Conservation (phyloP, 2,113 vertebrate species). For the Ginglymostoma cirratum region DNA sequence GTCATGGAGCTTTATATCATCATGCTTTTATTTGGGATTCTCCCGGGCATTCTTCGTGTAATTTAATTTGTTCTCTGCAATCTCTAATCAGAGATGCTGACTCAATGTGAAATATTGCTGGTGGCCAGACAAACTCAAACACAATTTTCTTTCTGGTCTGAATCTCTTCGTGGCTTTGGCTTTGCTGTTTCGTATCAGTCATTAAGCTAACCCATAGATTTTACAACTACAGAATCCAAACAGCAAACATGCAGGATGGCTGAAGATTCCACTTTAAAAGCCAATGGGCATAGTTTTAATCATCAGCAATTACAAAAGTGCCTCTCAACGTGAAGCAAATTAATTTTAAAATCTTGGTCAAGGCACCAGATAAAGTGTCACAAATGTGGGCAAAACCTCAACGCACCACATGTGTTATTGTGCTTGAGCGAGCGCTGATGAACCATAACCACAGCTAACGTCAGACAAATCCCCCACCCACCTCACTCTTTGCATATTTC, state of each 20-base stretch:
- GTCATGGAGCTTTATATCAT: neutral
- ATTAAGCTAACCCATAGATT: neutral
- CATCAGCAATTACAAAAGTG: neutral
- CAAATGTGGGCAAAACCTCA: neutral
- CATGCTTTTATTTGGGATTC: neutral
- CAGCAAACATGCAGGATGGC: neutral
- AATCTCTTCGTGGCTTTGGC: neutral
- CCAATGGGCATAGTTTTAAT: neutral
- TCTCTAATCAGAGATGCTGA: neutral
- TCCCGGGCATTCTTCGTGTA: neutral
- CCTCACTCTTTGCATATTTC: neutral
- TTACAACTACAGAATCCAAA: neutral
- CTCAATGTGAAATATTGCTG: neutral
- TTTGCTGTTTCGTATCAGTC: neutral
- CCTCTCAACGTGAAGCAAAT: neutral
- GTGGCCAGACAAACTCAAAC: neutral
- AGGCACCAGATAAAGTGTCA: neutral
- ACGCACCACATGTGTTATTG: neutral
- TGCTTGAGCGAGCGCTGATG: neutral
- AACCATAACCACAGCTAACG: neutral
- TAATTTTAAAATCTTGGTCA: neutral
- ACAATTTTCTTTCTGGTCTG: no score
- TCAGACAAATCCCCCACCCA: neutral
- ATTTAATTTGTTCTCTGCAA: neutral
- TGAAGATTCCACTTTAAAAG: neutral